Base-by-base conservation (phyloP, 2,797 vertebrate genomes). In the Pempheris klunzingeri region DNA sequence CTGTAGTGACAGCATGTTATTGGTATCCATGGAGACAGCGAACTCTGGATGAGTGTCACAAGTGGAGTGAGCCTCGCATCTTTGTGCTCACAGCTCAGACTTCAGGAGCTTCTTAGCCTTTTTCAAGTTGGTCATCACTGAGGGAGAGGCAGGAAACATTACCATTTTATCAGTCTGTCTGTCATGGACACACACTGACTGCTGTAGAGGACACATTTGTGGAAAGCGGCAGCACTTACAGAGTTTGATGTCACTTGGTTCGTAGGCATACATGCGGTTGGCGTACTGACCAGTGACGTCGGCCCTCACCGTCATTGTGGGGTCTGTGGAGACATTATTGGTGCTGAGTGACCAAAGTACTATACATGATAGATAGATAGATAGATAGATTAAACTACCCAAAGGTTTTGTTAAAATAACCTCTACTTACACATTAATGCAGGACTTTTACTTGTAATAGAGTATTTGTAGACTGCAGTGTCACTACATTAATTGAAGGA, bases 181-280 rank as follows among this genome's bases (percentile, higher is more conserved):
- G 22, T 57, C 11, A 50, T 4, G 5, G 28, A 24, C 6, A 67
- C 17, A 34, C 7, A 26, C 24, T 28, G 7, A 70, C 6, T 4
- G 13, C 8, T 34, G 22, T 10, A 2, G 13, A 41, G 3, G 14
- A 46, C 0, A 14, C 15, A 20, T 44, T 3, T 47, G 10, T 26
- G 10, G n/a, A 4, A 14, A n/a, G 20, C 26, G 8, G 36, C 11
- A 3, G 36, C 1, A 97, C 98, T 97, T 95, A 99, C 98, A 52
- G 61, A 96, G 34, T 26, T 92, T 78, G 74, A 92, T n/a, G 89
- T 99, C 98, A 7, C 47, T 55, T 3, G 97, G 95, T 84, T 99
- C 98, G 0, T 99, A 99, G 14, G 98, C 96, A 0, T 99, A 99
- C 90, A 98, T 93, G 53, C 97, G 97, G 87, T 99, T 99, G 43